Conservation (phyloP, 2,113 vertebrate species). For the Takifugu flavidus region DNA sequence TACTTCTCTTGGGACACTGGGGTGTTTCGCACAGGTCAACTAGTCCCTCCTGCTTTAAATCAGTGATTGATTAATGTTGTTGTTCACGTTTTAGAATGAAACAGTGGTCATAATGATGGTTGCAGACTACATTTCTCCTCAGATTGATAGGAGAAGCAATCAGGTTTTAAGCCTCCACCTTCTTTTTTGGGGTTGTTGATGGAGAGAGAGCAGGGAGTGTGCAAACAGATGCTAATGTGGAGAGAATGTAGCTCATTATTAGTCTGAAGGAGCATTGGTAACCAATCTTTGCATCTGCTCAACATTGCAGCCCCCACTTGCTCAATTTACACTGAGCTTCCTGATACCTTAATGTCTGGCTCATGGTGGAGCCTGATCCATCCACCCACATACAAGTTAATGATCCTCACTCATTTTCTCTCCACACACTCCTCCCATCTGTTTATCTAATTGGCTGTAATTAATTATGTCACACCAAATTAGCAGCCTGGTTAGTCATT, state of each 20-base stretch:
- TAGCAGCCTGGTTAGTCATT: constrained; percentile 70
- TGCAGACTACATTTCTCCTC: no score
- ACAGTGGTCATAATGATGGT: no score
- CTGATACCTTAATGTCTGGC: constrained; percentile 16
- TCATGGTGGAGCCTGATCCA: constrained; percentile 33
- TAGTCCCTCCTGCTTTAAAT: no score
- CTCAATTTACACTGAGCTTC: constrained; percentile 17
- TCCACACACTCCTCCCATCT: constrained; percentile 63
- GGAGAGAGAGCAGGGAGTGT: background rate
- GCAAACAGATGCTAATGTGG: constrained; percentile 15
- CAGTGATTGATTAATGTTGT: no score
- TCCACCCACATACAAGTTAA: constrained; percentile 57
- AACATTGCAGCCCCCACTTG: constrained; percentile 9
- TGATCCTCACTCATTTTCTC: constrained; percentile 60
- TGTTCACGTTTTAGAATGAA: no score
- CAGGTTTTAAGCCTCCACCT: no score
- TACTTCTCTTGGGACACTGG: no score
- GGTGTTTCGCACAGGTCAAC: no score
- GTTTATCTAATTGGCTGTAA: constrained; percentile 76
- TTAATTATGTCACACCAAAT: constrained; percentile 74
- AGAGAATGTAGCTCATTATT: constrained; percentile 26
- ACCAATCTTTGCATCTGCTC: constrained; percentile 29
- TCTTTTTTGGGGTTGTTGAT: no score
- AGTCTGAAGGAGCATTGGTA: constrained; percentile 26
- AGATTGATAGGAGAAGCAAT: no score